phyloP scores from a whole-genome alignment of 1,140 invertebrate genomes.

The Melanaphis sacchari region DNA sequence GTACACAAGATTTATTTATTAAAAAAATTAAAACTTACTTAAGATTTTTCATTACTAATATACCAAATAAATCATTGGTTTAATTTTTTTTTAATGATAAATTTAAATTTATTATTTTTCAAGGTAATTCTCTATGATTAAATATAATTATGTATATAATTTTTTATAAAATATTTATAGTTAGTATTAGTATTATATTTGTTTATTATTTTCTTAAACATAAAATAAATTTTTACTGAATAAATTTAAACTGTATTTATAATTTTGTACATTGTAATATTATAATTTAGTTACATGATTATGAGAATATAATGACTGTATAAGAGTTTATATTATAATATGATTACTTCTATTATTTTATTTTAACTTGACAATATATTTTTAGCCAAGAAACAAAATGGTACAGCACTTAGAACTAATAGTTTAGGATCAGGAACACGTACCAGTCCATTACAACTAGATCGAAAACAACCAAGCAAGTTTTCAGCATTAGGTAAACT shows the following conservation, averaged over 20 bases:
- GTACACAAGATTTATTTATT: neutral
- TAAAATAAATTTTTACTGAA: neutral
- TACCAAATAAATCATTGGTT: too few species aligned
- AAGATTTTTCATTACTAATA: too few species aligned
- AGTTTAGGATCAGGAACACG: slow-evolving; percentile 80
- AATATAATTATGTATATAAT: neutral
- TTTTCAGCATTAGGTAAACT: slow-evolving; percentile 91
- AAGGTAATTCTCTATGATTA: neutral
- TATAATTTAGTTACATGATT: neutral
- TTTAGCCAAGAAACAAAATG: slow-evolving; percentile 93
- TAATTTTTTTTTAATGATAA: too few species aligned
- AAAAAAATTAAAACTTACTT: too few species aligned
- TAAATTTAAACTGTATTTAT: neutral
- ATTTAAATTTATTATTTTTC: neutral
- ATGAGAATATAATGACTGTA: neutral
- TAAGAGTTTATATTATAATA: neutral
- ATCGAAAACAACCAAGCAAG: slow-evolving; percentile 81
- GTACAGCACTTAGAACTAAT: slow-evolving; percentile 82
- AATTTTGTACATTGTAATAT: neutral
- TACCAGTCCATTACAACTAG: slow-evolving; percentile 74
- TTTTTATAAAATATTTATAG: neutral
- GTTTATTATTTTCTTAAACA: neutral
- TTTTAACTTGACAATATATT: slow-evolving; percentile 57
- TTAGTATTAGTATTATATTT: neutral
- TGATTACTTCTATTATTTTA: neutral